phyloP scores from a whole-genome alignment of 1,140 invertebrate species.

The Dendroctonus ponderosae region DNA sequence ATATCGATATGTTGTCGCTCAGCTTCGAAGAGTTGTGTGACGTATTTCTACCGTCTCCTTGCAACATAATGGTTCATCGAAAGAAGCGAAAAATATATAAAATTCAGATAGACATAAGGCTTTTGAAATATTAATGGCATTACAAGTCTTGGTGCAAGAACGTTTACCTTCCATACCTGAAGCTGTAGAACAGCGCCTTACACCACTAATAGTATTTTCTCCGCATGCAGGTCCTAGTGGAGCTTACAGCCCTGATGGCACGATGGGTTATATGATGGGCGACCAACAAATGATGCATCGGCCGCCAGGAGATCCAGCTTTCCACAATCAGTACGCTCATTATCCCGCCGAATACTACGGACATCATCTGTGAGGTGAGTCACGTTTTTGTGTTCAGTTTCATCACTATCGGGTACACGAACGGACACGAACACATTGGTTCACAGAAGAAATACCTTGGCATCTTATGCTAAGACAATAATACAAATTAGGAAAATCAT shows the following conservation, averaged over 20 bases:
- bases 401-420: no score
- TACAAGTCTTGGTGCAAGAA: neutral
- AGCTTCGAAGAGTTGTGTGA: no score
- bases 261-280: slow-evolving; percentile 97
- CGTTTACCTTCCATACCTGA: slow-evolving; percentile 1
- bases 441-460: no score
- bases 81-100: no score
- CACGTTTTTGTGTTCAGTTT: neutral
- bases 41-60: no score
- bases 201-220: slow-evolving; percentile 71
- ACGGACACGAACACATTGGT: no score
- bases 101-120: no score
- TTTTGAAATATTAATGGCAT: no score
- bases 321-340: slow-evolving; percentile 87
- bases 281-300: slow-evolving; percentile 93
- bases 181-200: slow-evolving; percentile 47
- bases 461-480: no score
- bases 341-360: slow-evolving; percentile 89
- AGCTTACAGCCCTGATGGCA: slow-evolving; percentile 90
- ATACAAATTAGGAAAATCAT: neutral
- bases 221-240: slow-evolving; percentile 89
- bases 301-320: slow-evolving; percentile 83
- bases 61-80: no score
- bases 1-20: no score
- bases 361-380: slow-evolving; percentile 73